A percentile compares a stretch with the other conserved stretches of the same genome.
Evolutionary conservation across 2,797 vertebrate genomes (phyloP).

Genomic region (Sylvilagus floridanus): DNA sequence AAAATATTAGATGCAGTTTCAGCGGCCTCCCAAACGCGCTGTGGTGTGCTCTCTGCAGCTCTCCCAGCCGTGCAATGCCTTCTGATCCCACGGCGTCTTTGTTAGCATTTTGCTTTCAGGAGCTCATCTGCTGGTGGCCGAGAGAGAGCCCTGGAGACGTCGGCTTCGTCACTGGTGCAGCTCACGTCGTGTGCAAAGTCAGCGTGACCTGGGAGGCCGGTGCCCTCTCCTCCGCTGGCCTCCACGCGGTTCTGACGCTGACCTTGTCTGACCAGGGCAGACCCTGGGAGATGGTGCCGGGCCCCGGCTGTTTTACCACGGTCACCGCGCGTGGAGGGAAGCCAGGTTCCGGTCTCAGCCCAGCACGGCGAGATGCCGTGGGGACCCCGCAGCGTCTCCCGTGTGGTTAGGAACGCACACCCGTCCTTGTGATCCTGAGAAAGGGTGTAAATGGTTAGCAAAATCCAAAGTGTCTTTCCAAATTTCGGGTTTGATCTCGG

Average conservation of each 20-base stretch:
- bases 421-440: background rate
- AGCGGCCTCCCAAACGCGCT: background rate
- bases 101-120: background rate
- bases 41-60: background rate
- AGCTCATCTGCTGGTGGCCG: background rate
- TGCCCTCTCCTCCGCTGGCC: background rate
- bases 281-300: no score
- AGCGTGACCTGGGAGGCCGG: background rate
- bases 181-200: background rate
- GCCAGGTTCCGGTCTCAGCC: background rate
- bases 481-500: background rate
- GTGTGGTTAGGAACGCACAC: background rate
- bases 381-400: no score
- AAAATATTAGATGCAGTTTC: background rate
- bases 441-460: background rate
- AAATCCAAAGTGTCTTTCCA: background rate
- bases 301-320: no score
- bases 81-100: background rate
- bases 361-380: no score
- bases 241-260: background rate
- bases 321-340: background rate
- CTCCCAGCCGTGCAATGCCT: background rate
- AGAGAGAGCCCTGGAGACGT: background rate
- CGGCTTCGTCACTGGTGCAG: background rate
- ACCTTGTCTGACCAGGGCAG: background rate